phyloP scores from a whole-genome alignment of 2,113 vertebrate species.

The Brienomyrus brachyistius region DNA sequence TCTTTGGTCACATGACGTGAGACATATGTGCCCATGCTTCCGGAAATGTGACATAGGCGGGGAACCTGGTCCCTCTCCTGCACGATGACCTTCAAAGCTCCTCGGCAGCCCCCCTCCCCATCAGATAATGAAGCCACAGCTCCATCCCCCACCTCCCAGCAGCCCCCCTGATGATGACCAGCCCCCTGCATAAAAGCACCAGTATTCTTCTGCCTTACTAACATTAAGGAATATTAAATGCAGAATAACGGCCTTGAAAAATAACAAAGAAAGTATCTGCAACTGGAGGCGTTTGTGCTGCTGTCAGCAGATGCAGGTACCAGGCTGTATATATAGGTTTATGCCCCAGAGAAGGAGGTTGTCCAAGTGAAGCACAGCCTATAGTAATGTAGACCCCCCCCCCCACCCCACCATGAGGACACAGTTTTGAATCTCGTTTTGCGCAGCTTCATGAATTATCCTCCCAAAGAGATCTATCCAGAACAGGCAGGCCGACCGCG shows the following conservation, averaged over 20 bases:
- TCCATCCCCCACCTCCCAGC: background rate
- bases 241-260: background rate
- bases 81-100: background rate
- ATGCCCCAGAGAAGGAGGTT: slow-evolving; percentile 3
- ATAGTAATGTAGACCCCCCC: background rate
- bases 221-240: background rate
- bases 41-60: background rate
- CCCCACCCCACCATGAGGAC: background rate
- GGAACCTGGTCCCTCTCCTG: background rate
- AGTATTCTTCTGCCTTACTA: background rate
- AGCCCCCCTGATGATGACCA: background rate
- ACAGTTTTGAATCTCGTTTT: background rate
- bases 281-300: background rate
- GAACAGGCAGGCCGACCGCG: background rate
- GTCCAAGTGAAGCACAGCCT: background rate
- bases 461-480: background rate
- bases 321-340: background rate
- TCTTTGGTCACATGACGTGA: background rate
- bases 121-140: background rate
- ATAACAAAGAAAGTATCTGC: background rate
- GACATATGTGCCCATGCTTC: background rate
- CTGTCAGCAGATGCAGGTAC: slow-evolving; percentile 2
- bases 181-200: background rate
- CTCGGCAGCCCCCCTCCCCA: background rate
- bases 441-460: background rate